A percentile compares a stretch with the other conserved stretches of the same genome.
Conservation (phyloP, 2,888 invertebrate species). For the Conops quadrifasciatus region DNA sequence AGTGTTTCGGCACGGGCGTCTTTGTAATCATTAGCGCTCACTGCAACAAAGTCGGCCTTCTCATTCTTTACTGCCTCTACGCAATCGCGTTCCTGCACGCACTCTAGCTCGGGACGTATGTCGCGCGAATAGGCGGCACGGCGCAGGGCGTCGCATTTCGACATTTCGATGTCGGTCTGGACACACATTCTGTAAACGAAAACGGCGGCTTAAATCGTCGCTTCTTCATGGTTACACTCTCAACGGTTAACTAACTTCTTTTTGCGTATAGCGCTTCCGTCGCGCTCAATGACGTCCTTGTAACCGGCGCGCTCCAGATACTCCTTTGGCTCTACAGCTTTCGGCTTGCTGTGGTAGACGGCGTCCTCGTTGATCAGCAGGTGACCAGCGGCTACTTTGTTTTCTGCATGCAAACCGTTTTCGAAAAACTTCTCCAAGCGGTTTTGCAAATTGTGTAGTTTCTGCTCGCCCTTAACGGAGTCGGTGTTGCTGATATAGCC, state of each 20-base stretch:
- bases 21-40: constrained; percentile 50
- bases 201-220: not conserved
- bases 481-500: constrained; percentile 77
- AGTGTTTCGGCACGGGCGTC: constrained; percentile 53
- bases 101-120: constrained; percentile 82
- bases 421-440: constrained; percentile 61
- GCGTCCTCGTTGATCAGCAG: constrained; percentile 72
- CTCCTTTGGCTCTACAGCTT: constrained; percentile 66
- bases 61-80: constrained; percentile 52
- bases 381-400: constrained; percentile 64
- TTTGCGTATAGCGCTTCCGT: constrained; percentile 74
- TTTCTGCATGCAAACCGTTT: constrained; percentile 59
- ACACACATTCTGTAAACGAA: constrained; percentile 70
- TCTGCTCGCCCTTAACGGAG: constrained; percentile 53
- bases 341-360: constrained; percentile 66
- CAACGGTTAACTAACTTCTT: constrained; percentile 60
- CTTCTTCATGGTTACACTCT: not conserved
- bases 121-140: constrained; percentile 80
- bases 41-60: constrained; percentile 56
- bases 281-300: constrained; percentile 76
- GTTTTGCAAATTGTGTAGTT: constrained; percentile 59
- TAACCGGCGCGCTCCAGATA: constrained; percentile 74
- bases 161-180: constrained; percentile 71
- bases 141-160: constrained; percentile 78
- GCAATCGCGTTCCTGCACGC: constrained; percentile 71